These are phyloP conservation scores for Tiaroga cobitis DNA, from an alignment of 2,797 vertebrate species.

Conservation along the genomic window DNA sequence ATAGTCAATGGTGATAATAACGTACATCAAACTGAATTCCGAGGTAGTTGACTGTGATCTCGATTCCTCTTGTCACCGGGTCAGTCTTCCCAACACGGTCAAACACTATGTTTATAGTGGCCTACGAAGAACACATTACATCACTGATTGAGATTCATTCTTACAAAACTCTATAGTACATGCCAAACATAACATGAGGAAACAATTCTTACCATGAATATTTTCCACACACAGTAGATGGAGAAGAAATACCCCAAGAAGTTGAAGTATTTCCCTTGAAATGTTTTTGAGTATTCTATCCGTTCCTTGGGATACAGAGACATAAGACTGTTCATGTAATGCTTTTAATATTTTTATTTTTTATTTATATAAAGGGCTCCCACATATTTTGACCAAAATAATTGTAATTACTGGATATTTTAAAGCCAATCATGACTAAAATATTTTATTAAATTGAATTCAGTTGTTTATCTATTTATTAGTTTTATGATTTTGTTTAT, in stretches of 20 bases:
- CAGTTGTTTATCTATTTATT: neutral
- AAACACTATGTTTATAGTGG: slow-evolving; percentile 99
- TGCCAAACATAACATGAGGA: neutral
- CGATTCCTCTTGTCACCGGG: slow-evolving; percentile 97
- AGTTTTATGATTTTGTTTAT: neutral
- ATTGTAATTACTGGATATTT: neutral
- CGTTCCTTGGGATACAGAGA: slow-evolving; percentile 82
- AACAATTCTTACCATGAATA: slow-evolving; percentile 90
- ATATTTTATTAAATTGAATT: too few species aligned
- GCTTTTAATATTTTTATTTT: neutral
- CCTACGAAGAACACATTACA: slow-evolving; percentile 72
- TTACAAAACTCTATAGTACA: neutral
- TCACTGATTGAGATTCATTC: neutral
- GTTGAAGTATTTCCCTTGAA: slow-evolving; percentile 99
- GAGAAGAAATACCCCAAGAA: slow-evolving; percentile 99
- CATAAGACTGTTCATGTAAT: neutral
- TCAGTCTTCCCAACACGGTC: slow-evolving; percentile 98
- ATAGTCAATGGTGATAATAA: neutral
- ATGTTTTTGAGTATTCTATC: slow-evolving; percentile 98
- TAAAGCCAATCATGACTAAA: neutral
- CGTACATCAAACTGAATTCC: slow-evolving; percentile 99
- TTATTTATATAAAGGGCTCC: neutral
- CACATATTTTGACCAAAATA: neutral
- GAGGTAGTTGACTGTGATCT: slow-evolving; percentile 99
- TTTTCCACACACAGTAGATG: slow-evolving; percentile 99